Conservation (phyloP, 2,113 vertebrate genomes). For the Tichodroma muraria region DNA sequence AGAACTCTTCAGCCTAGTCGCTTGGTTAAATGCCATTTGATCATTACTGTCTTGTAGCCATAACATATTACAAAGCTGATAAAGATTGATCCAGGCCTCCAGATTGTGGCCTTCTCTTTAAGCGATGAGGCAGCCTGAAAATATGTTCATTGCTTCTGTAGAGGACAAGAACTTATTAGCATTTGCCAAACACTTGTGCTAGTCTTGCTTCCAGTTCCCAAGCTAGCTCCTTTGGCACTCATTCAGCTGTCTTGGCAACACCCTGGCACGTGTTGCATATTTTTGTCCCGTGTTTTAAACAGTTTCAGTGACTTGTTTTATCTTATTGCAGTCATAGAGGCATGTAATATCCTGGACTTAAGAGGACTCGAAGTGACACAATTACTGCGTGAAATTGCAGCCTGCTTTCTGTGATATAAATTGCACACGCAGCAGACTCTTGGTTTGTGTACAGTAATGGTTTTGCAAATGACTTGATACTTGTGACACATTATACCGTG, state of each 20-base stretch:
- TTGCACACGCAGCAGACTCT: neutral
- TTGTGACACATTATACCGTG: neutral
- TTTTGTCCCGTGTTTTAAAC: neutral
- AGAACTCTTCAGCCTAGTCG: neutral
- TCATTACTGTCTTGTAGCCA: neutral
- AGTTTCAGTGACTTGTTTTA: neutral
- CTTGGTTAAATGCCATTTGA: neutral
- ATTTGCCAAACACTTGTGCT: neutral
- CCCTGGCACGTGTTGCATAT: neutral
- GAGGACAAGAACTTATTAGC: neutral
- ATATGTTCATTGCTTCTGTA: neutral
- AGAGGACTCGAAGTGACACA: neutral
- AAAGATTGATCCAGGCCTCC: neutral
- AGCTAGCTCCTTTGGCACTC: neutral
- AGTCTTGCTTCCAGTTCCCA: neutral
- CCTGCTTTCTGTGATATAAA: neutral
- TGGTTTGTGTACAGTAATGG: neutral
- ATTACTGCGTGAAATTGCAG: neutral
- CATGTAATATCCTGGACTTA: neutral
- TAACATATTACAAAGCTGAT: neutral
- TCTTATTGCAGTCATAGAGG: neutral
- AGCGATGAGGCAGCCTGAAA: neutral
- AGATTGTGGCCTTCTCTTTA: neutral
- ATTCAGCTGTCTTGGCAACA: neutral
- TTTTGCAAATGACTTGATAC: neutral